Evolutionary conservation across 2,113 vertebrate species (phyloP), one percentile per base, ranked within the genome.

Genomic region (Psittacara wagleri): DNA sequence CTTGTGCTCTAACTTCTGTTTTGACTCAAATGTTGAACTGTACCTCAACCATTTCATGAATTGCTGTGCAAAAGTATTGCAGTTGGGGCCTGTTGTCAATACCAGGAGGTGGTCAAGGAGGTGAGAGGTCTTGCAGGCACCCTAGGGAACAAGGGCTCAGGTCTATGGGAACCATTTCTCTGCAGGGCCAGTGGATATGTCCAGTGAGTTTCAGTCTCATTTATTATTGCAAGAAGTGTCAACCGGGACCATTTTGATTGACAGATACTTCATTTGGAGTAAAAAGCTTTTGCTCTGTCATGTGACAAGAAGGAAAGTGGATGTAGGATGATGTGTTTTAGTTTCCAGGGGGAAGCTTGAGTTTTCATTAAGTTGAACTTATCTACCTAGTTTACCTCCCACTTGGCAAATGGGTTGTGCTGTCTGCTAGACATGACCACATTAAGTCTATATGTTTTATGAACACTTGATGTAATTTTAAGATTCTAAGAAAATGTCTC

Each of bases 401-500:
- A 11, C 25, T 20, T 68, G 43, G 77, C 16, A 78, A 39, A 78
- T 55, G 18, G n/a, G 22, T 68, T 89, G 18, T 84, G 35, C 77
- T 24, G 4, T 84, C 48, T 87, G 48, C 77, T 19, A 48, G 70
- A 44, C 2, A 2, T 17, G 88, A 68, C 33, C 43, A 35, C 8
- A 3, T 83, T 52, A 77, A 61, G 33, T 63, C 51, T 28, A 11
- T 81, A 83, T 88, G 73, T 86, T 88, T 74, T 86, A 86, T 1
- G 33, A 86, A 64, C 44, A 67, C 61, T 88, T 77, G 33, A 81
- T 92, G 64, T 48, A 78, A 55, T 93, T 92, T 95, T 86, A 70
- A 74, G 80, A 73, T 92, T 92, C 68, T 90, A 88, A 81, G 80
- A 94, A 92, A 90, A 90, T 39, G 61, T 63, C 43, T 96, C 68